These are phyloP conservation scores for Rhineura floridana DNA, from an alignment of 2,113 vertebrate species.

Conservation along the genomic window DNA sequence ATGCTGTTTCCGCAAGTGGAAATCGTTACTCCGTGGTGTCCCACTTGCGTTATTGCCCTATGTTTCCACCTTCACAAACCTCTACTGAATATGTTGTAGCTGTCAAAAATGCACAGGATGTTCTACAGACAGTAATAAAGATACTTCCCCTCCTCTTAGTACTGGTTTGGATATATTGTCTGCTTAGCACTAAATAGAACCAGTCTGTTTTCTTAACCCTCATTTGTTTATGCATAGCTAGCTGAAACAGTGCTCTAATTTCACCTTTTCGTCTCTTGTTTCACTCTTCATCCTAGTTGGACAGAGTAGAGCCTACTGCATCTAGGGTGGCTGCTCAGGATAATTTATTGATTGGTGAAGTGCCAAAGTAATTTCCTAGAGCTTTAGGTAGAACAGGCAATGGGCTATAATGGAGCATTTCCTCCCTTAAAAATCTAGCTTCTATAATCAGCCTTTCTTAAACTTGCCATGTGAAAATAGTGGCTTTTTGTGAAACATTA, in stretches of 20 bases:
- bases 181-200: conserved; percentile 30
- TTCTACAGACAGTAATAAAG: background rate
- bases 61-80: background rate
- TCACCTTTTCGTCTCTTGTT: conserved; percentile 51
- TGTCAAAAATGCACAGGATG: background rate
- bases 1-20: no score
- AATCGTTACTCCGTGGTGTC: no score
- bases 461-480: no score
- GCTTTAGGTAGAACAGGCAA: conserved; percentile 44
- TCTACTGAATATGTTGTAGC: background rate
- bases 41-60: background rate
- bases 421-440: conserved; percentile 52
- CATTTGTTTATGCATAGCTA: conserved; percentile 56
- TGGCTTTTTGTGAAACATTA: conserved; percentile 41
- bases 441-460: background rate
- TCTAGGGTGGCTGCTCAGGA: conserved; percentile 28
- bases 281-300: conserved; percentile 14
- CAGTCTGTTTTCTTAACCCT: conserved; percentile 45
- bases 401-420: conserved; percentile 62
- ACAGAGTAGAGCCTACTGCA: background rate
- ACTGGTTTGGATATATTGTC: conserved; percentile 13
- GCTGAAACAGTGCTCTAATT: conserved; percentile 39
- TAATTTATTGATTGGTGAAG: conserved; percentile 62
- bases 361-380: conserved; percentile 55
- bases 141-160: background rate